Evolutionary conservation across 2,888 invertebrate species (phyloP), one percentile per base, ranked within the genome.

Genomic region (Odontothrips loti): DNA sequence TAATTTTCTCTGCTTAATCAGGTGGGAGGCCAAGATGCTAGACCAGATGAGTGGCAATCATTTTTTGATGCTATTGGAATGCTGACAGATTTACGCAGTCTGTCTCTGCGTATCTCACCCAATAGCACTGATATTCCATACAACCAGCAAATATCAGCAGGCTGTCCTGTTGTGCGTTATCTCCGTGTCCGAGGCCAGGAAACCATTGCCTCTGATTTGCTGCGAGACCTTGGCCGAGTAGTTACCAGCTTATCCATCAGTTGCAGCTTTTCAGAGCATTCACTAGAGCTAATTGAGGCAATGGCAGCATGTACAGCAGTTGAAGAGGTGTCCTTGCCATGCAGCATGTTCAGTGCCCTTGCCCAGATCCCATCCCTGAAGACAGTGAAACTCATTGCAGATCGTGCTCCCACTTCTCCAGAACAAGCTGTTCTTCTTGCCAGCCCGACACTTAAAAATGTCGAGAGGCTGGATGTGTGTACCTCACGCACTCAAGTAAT

Each of bases 41-140:
- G 10, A 10, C 68, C 68, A 11, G 11, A 75, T 27, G 68, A 75
- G 10, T 75, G 68, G 68, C 9, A 27, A 4, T n/a, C n/a, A 27
- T 75, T 75, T 12, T 75, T 75, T 12, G 27, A 75, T 27, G 12
- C 68, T 23, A 75, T 75, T 75, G 68, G 68, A 4, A 27, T 27
- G 23, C 68, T 75, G 27, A 12, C 68, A 27, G 68, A 75, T 27
- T 27, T 75, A 27, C 68, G 68, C 68, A 75, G 68, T 75, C 68
- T 75, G 10, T 75, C 68, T 27, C 23, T 75, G 23, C 68, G 68
- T 75, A 75, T 75, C 27, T 75, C 68, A 75, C 68, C 68, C n/a
- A 27, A 27, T 27, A 23, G 23, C 68, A 12, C 68, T 27, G 68
- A 75, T 11, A 75, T 75, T 75, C 68, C 68, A 12, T 75, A 75